These are phyloP conservation scores for Agelastica alni DNA, from an alignment of 2,888 invertebrate genomes.

Conservation along the genomic window DNA sequence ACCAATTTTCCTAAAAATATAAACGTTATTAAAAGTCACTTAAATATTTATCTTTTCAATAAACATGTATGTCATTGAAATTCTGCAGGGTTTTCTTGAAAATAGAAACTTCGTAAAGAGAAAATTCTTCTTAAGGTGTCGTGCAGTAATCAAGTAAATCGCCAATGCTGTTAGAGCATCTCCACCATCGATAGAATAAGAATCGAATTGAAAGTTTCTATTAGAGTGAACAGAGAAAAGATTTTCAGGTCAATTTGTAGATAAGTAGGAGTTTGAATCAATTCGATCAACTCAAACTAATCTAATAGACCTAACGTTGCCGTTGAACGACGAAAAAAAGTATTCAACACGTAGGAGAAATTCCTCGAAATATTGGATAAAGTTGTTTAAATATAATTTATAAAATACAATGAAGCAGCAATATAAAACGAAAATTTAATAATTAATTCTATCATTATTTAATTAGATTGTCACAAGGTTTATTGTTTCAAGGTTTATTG, in stretches of 20 bases:
- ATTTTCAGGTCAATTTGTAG: constrained; percentile 25
- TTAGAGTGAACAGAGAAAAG: constrained; percentile 14
- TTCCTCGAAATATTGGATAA: too few species aligned
- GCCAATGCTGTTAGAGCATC: constrained; percentile 1
- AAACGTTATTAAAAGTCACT: too few species aligned
- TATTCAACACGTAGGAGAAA: constrained; percentile 10
- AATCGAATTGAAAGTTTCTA: constrained; percentile 18
- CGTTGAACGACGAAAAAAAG: not conserved
- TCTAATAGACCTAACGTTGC: constrained; percentile 17
- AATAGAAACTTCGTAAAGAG: not conserved
- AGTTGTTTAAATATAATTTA: too few species aligned
- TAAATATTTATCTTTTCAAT: not conserved
- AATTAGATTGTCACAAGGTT: too few species aligned
- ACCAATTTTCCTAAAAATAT: too few species aligned
- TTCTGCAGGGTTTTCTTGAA: not conserved
- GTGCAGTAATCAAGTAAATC: constrained; percentile 5
- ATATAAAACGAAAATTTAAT: too few species aligned
- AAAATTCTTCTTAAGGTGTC: not conserved
- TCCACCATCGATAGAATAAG: not conserved
- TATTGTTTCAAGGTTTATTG: too few species aligned
- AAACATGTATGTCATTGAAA: not conserved
- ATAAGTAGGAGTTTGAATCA: constrained; percentile 23
- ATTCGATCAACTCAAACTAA: constrained; percentile 19
- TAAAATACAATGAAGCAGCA: too few species aligned
- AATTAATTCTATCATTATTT: too few species aligned